A percentile compares a stretch with the other conserved stretches of the same genome.
Conservation (phyloP, 2,113 vertebrate species). For the Dicentrarchus labrax region DNA sequence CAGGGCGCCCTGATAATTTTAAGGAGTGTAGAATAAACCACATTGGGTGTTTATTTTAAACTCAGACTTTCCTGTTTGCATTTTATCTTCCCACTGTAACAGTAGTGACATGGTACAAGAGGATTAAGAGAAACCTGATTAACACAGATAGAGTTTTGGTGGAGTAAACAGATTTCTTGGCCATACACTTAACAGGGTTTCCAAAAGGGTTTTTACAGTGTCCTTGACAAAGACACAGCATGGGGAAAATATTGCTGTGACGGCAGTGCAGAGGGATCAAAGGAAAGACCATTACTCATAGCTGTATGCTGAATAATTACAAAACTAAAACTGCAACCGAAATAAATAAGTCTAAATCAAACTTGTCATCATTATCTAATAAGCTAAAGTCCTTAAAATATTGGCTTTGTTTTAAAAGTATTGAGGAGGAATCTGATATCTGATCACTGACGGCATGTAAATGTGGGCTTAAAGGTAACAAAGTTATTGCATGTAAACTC, state of each 20-base stretch:
- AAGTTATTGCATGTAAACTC: background rate
- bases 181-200: background rate
- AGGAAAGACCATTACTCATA: background rate
- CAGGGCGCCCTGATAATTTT: too few species aligned
- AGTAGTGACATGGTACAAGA: background rate
- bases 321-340: background rate
- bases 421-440: background rate
- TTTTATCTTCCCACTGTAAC: background rate
- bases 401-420: background rate
- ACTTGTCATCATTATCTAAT: background rate
- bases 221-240: background rate
- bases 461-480: background rate
- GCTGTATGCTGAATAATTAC: background rate
- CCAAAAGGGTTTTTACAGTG: background rate
- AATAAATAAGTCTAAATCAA: background rate
- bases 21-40: background rate
- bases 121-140: background rate
- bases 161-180: slow-evolving; percentile 5
- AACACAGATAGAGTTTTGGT: background rate
- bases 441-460: background rate
- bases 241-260: background rate
- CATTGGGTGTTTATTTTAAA: background rate
- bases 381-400: background rate
- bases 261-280: background rate
- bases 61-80: too few species aligned